Percentiles rank a stretch among this genome's conserved stretches.
These are phyloP conservation scores for Agraylea sexmaculata DNA, from an alignment of 1,140 invertebrate genomes.

Conservation along the genomic window DNA sequence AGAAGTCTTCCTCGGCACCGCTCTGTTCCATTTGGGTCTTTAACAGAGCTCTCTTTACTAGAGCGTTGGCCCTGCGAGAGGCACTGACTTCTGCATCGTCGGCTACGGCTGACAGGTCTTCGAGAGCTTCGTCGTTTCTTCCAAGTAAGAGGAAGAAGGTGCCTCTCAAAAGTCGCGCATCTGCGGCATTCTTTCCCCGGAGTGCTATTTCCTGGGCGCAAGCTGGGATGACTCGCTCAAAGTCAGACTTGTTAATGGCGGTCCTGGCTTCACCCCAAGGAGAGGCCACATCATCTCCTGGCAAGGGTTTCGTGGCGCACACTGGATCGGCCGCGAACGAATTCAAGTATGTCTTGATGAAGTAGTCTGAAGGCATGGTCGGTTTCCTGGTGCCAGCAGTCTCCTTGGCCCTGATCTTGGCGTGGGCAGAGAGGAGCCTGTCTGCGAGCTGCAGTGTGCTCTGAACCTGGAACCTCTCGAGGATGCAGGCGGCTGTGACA, in stretches of 20 bases:
- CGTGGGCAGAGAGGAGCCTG: constrained; percentile 68
- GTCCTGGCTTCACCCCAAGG: constrained; percentile 55
- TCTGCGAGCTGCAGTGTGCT: constrained; percentile 70
- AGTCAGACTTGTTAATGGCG: constrained; percentile 56
- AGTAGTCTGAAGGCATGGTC: constrained; percentile 68
- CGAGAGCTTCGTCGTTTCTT: constrained; percentile 53
- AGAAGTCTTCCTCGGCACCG: constrained; percentile 64
- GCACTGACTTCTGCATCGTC: constrained; percentile 42
- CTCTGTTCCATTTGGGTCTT: constrained; percentile 66
- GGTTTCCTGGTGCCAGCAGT: constrained; percentile 55
- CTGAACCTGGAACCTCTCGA: constrained; percentile 79
- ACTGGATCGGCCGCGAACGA: constrained; percentile 79
- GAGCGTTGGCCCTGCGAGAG: constrained; percentile 61
- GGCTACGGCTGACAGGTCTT: constrained; percentile 55
- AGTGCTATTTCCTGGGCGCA: constrained; percentile 72
- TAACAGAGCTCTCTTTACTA: constrained; percentile 81
- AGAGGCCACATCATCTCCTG: constrained; percentile 22
- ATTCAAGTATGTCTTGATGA: constrained; percentile 72
- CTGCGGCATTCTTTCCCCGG: constrained; percentile 39
- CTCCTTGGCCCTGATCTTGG: constrained; percentile 57
- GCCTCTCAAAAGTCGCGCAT: constrained; percentile 65
- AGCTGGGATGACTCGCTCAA: constrained; percentile 62
- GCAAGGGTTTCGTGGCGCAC: constrained; percentile 1
- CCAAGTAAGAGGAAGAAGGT: constrained; percentile 74
- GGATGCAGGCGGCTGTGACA: constrained; percentile 80